Conservation (phyloP, 2,888 invertebrate species). For the Therioaphis trifolii region DNA sequence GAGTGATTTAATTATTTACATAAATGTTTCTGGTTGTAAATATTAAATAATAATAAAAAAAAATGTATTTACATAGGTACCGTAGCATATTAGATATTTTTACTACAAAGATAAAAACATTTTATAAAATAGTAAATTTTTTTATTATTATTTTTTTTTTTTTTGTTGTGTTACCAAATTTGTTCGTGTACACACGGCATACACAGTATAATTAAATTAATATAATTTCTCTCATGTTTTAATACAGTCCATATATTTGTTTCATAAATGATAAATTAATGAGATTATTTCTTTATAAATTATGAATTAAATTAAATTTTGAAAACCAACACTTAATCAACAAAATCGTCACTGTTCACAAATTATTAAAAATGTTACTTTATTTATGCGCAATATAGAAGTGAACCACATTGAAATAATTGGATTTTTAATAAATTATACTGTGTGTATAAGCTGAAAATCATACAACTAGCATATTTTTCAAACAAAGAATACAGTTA, state of each 20-base stretch:
- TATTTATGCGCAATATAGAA: no score
- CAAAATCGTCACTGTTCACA: not conserved
- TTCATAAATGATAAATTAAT: not conserved
- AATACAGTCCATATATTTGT: no score
- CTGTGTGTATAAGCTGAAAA: not conserved
- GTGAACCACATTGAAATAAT: not conserved
- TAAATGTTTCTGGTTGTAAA: not conserved
- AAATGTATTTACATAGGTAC: no score
- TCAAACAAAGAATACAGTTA: not conserved
- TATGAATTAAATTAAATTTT: not conserved
- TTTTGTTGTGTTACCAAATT: no score
- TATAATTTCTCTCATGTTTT: no score
- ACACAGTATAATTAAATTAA: no score
- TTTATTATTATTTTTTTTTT: no score
- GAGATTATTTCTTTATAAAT: not conserved
- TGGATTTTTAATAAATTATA: conserved; percentile 11
- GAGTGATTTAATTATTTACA: not conserved
- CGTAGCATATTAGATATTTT: no score
- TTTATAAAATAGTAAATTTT: no score
- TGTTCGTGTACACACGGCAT: no score
- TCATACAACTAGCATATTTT: not conserved
- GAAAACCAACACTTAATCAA: not conserved
- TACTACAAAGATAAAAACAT: no score
- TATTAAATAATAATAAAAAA: not conserved
- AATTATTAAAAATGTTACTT: not conserved